Percentiles rank a stretch among this genome's conserved stretches.
Evolutionary conservation across 2,797 vertebrate species (phyloP).

Genomic region (Anableps anableps): DNA sequence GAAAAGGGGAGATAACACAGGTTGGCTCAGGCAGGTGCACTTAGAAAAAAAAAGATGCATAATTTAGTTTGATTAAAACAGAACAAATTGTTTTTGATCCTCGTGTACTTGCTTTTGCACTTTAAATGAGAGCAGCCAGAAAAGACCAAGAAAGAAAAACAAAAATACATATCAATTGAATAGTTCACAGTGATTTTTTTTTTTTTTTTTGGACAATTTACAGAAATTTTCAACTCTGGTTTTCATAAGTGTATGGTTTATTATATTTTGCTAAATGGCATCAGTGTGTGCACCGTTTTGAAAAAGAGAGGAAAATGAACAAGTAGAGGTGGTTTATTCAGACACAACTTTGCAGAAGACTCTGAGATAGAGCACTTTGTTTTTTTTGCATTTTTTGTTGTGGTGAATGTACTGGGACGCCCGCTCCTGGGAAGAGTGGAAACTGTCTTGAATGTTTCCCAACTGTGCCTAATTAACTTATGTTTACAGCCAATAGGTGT

Average conservation of each 20-base stretch:
- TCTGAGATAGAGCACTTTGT: not conserved
- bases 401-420: not conserved
- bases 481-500: not conserved
- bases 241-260: not conserved
- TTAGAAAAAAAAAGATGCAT: constrained; percentile 18
- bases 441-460: not conserved
- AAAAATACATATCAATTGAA: not conserved
- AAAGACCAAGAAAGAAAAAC: not conserved
- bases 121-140: not conserved
- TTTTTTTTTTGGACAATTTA: no score
- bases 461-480: not conserved
- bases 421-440: not conserved
- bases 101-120: not conserved
- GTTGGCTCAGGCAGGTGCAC: constrained; percentile 34
- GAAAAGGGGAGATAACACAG: constrained; percentile 10
- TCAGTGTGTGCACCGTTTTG: not conserved
- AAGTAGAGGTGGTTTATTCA: not conserved
- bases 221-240: not conserved
- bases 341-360: not conserved
- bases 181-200: no score
- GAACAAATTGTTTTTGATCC: constrained; percentile 28
- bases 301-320: not conserved
- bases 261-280: not conserved
- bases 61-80: constrained; percentile 29
- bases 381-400: not conserved